Conservation (phyloP, 1,140 invertebrate genomes). For the Diorhabda sublineata region DNA sequence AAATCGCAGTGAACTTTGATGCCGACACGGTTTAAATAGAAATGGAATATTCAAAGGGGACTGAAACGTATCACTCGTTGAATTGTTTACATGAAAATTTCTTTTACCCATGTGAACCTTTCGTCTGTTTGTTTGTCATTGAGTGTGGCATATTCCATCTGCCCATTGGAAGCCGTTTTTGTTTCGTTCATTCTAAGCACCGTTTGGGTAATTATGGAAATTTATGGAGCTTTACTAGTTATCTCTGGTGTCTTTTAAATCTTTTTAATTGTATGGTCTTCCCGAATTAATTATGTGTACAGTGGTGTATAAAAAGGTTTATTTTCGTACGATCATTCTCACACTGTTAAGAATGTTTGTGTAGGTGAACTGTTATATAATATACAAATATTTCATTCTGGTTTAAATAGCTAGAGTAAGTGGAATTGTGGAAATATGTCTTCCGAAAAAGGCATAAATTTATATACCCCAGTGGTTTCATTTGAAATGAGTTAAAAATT, state of each 20-base stretch:
- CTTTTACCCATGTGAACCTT: slow-evolving; percentile 7
- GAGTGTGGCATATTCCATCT: slow-evolving; percentile 1
- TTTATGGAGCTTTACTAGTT: neutral
- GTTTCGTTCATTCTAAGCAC: neutral
- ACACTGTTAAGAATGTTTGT: neutral
- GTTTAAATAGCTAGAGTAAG: too few relatives aligned
- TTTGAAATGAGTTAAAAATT: too few relatives aligned
- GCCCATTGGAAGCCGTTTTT: neutral
- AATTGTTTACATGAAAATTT: slow-evolving; percentile 8
- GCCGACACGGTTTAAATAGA: neutral
- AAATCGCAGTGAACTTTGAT: neutral
- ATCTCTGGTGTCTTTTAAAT: neutral
- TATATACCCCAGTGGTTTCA: too few relatives aligned
- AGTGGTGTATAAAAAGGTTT: neutral
- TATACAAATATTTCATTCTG: too few relatives aligned
- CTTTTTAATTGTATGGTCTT: neutral
- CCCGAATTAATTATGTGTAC: neutral
- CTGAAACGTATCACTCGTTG: slow-evolving; percentile 9
- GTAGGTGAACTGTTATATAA: too few relatives aligned
- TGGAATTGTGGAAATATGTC: too few relatives aligned
- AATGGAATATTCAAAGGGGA: neutral
- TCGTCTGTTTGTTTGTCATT: slow-evolving; percentile 4
- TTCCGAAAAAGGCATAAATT: too few relatives aligned
- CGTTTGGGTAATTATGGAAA: slow-evolving; percentile 1
- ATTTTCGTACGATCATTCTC: neutral